A percentile compares a stretch with the other conserved stretches of the same genome.
These are phyloP conservation scores for Pristiophorus japonicus DNA, from an alignment of 2,113 vertebrate species.

Conservation along the genomic window DNA sequence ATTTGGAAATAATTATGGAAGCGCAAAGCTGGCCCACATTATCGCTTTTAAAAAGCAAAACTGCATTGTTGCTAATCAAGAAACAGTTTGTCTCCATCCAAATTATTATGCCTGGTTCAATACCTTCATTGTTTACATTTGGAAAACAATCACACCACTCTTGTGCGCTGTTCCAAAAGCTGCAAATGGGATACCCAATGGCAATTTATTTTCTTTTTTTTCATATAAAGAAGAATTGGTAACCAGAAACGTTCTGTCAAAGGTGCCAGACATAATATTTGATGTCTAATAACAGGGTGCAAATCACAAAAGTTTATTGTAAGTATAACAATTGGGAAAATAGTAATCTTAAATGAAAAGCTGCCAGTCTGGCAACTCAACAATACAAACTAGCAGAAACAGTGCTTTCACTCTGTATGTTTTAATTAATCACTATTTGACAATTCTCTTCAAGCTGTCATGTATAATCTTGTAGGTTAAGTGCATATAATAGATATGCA, in stretches of 20 bases:
- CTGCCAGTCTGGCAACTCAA: neutral
- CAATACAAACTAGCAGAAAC: neutral
- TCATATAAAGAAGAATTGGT: neutral
- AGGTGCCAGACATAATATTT: neutral
- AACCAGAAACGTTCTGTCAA: neutral
- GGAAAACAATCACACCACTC: neutral
- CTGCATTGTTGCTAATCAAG: neutral
- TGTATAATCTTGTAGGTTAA: neutral
- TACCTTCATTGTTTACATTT: slow-evolving; percentile 10
- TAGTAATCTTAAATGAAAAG: neutral
- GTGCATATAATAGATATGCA: neutral
- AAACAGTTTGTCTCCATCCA: neutral
- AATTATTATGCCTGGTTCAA: neutral
- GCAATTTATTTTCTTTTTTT: neutral
- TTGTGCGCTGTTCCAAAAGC: neutral
- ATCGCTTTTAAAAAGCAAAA: neutral
- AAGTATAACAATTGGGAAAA: neutral
- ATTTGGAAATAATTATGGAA: neutral
- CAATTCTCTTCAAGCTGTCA: neutral
- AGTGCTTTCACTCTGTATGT: neutral
- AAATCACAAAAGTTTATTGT: neutral
- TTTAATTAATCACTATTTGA: slow-evolving; percentile 1
- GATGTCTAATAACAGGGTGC: neutral
- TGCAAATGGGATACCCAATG: neutral
- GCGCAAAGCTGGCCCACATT: neutral